These are phyloP conservation scores for Suillia variegata DNA, from an alignment of 2,888 invertebrate species.

Conservation along the genomic window DNA sequence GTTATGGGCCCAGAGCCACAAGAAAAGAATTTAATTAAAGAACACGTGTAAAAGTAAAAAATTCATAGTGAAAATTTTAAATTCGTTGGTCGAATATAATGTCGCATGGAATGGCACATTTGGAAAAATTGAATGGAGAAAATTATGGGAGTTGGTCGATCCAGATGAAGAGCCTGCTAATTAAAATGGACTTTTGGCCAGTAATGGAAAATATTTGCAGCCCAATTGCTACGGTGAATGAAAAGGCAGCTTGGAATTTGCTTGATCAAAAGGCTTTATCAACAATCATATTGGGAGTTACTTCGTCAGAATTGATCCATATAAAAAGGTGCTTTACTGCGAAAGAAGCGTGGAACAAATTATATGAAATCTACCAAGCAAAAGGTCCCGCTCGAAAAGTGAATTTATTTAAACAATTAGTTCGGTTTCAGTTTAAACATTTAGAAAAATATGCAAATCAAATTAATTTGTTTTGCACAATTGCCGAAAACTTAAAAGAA, in stretches of 20 bases:
- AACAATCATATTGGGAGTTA: conserved; percentile 17
- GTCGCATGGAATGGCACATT: conserved; percentile 2
- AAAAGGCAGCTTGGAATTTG: conserved; percentile 5
- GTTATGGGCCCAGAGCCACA: conserved; percentile 16
- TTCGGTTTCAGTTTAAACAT: conserved; percentile 15
- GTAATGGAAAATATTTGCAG: conserved; percentile 7
- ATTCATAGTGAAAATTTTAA: neutral
- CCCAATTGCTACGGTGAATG: neutral
- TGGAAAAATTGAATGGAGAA: conserved; percentile 20
- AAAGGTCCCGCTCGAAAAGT: conserved; percentile 23
- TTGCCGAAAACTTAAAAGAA: conserved; percentile 21
- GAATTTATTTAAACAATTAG: conserved; percentile 18
- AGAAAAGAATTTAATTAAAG: too few relatives aligned
- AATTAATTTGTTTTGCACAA: conserved; percentile 22
- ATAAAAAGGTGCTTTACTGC: conserved; percentile 20
- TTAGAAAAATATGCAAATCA: conserved; percentile 8
- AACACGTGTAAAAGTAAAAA: neutral
- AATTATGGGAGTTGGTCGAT: conserved; percentile 20
- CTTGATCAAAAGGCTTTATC: conserved; percentile 15
- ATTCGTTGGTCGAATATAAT: conserved; percentile 5
- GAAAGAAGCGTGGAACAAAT: conserved; percentile 18
- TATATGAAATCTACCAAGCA: conserved; percentile 17
- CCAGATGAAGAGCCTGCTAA: conserved; percentile 22
- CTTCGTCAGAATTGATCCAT: conserved; percentile 21
- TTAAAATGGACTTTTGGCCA: conserved; percentile 20